phyloP scores from a whole-genome alignment of 2,797 vertebrate species.

The Peromyscus attwateri region DNA sequence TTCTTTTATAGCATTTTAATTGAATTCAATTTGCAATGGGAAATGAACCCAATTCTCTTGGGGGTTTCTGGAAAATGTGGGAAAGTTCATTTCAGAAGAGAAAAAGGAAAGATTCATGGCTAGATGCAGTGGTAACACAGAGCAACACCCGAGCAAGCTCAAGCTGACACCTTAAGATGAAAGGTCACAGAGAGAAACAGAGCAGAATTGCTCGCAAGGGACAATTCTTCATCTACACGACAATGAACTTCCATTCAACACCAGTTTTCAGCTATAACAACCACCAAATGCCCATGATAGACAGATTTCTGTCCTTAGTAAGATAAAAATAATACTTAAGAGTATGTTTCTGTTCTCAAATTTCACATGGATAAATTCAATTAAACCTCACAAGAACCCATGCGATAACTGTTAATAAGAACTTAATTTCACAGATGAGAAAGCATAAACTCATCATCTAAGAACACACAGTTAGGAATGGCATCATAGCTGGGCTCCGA shows the following conservation, averaged over 20 bases:
- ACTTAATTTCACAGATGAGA: constrained; percentile 35
- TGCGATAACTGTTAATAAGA: neutral
- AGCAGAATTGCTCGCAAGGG: neutral
- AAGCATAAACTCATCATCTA: neutral
- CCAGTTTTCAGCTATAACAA: neutral
- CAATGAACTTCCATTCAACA: neutral
- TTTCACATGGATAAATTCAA: constrained; percentile 36
- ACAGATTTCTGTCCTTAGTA: constrained; percentile 23
- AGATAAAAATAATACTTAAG: neutral
- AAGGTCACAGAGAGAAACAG: neutral
- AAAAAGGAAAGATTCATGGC: constrained; percentile 42
- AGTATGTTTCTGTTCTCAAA: neutral
- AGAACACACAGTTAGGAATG: neutral
- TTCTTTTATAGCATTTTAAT: constrained; percentile 77
- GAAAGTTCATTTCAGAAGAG: constrained; percentile 69
- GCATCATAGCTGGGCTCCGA: neutral
- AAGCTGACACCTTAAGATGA: constrained; percentile 3
- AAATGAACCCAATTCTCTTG: constrained; percentile 74
- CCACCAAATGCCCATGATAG: neutral
- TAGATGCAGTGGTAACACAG: neutral
- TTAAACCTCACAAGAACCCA: neutral
- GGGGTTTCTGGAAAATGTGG: constrained; percentile 73
- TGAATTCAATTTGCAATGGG: constrained; percentile 75
- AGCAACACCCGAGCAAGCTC: neutral
- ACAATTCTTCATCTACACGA: neutral